These are phyloP conservation scores for Stegostoma tigrinum DNA, from an alignment of 2,113 vertebrate species.

Conservation along the genomic window DNA sequence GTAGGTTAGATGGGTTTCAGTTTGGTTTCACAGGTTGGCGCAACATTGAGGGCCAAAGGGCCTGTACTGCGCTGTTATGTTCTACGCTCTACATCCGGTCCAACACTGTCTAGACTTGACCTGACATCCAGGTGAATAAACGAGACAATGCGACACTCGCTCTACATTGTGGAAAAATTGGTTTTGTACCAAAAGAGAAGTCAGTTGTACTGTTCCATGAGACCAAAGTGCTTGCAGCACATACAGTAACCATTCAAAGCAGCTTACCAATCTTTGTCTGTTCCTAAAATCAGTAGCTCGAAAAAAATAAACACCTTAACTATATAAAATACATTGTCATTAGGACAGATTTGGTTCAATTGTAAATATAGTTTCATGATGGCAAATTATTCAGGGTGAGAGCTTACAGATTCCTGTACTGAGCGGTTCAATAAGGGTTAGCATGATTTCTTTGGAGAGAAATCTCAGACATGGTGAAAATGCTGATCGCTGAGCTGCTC, in stretches of 20 bases:
- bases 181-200: neutral
- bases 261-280: neutral
- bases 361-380: neutral
- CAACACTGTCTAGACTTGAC: neutral
- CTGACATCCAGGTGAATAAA: neutral
- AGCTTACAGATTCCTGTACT: neutral
- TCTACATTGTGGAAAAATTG: neutral
- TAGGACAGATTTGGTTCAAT: neutral
- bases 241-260: neutral
- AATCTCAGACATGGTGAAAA: no score
- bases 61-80: no score
- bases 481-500: neutral
- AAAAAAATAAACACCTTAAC: neutral
- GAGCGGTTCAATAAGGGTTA: neutral
- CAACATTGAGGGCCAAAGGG: no score
- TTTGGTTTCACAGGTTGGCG: no score
- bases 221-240: neutral
- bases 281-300: neutral
- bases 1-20: no score
- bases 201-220: neutral
- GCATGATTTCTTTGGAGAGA: no score
- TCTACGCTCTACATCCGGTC: no score
- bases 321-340: neutral
- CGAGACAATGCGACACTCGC: neutral
- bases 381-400: neutral